Evolutionary conservation across 2,888 invertebrate genomes (phyloP), one percentile per base, ranked within the genome.

Genomic region (Drosophila quasianomalipes): DNA sequence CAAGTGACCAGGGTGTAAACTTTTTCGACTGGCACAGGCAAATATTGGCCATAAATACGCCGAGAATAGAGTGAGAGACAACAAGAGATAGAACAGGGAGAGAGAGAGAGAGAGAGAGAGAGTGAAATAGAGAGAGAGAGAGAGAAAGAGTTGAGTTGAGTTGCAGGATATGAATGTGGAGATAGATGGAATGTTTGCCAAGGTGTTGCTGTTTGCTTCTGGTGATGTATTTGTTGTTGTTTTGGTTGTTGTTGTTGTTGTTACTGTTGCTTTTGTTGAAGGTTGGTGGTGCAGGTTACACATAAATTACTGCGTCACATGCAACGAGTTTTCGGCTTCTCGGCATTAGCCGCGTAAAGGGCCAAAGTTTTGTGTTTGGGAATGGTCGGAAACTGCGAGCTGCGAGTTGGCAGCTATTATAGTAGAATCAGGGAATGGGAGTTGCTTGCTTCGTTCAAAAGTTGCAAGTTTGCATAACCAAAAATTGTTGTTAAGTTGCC

Each of bases 401-500:
- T 28, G 68, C 16, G 14, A 33, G 22, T 16, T 47, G 53, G 5
- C 4, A 9, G 28, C 28, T 33, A 41, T 26, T 58, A n/a, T 39
- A 31, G 53, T 26, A 16, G 31, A 26, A 3, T n/a, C n/a, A n/a
- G 19, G 31, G 47, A 60, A 26, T 39, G 10, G 60, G 33, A 33
- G 26, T 22, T 35, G 52, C 39, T 67, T 53, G 49, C 57, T 35
- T 44, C 44, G 57, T 61, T 67, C 53, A 53, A 73, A 79, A 79
- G 79, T 79, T 81, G 79, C 79, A 81, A 79, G 79, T 79, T 79
- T 79, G 79, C 79, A 79, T 79, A 81, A 81, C 81, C 79, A 77
- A 73, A 79, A 79, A 81, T 79, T 79, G 81, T 79, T 79, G 79
- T 79, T 81, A 79, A 79, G 69, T 79, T 79, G 81, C 81, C 81